phyloP scores from a whole-genome alignment of 2,113 vertebrate genomes.

The Nestor notabilis region DNA sequence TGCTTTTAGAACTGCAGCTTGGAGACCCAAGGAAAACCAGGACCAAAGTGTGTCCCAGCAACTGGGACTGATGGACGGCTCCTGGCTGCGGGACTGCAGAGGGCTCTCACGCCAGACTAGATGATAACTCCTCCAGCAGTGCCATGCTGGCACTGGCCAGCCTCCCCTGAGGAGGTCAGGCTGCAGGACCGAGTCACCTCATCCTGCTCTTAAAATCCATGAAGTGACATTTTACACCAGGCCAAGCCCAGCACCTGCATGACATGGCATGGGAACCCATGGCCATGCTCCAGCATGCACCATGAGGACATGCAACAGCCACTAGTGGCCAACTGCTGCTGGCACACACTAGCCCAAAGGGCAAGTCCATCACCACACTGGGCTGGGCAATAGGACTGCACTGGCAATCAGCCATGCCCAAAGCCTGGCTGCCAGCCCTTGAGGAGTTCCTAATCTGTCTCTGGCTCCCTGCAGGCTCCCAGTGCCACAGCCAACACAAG shows the following conservation, averaged over 20 bases:
- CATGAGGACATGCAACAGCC: fast-evolving
- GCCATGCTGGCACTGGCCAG: fast-evolving
- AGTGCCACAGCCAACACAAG: fast-evolving
- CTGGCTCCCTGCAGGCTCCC: not conserved
- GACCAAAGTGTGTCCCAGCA: not conserved
- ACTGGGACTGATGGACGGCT: not conserved
- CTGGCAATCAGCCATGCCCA: fast-evolving
- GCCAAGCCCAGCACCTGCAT: fast-evolving
- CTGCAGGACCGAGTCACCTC: not conserved
- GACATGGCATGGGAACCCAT: not conserved
- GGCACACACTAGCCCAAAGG: not conserved
- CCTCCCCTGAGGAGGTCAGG: fast-evolving
- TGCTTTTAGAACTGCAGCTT: not conserved
- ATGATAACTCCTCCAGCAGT: not conserved
- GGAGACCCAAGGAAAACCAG: not conserved
- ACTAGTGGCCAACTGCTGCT: not conserved
- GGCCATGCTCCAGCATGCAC: fast-evolving
- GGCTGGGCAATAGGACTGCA: not conserved
- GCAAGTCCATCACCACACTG: not conserved
- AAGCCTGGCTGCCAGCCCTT: not conserved
- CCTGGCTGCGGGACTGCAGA: not conserved
- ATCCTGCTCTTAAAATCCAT: not conserved
- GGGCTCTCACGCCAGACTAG: not conserved
- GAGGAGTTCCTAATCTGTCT: not conserved
- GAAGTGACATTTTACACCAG: not conserved